Evolutionary conservation across 2,113 vertebrate species (phyloP), one percentile per base, ranked within the genome.

Genomic region (Grus americana): DNA sequence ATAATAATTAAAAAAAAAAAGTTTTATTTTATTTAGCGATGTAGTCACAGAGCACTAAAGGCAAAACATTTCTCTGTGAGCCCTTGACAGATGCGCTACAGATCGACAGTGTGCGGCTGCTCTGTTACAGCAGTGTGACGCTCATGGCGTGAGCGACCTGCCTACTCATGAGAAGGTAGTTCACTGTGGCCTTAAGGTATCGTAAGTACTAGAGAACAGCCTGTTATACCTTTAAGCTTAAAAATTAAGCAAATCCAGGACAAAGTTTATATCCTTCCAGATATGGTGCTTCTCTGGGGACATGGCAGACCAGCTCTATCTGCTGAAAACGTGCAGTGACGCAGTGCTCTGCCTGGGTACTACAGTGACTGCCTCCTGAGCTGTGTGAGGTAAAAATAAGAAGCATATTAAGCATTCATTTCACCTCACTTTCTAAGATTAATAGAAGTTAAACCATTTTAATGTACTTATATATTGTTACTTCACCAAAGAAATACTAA

Each of bases 281-380:
- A 10, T 55, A 34, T 0, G 0, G 7, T 34, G 38, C 14, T 71
- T 66, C 47, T 46, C 21, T 22, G n/a, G 17, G 26, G 36, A 32
- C 19, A 6, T 3, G 58, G 27, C 10, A 78, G n/a, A 58, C 14
- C 22, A 46, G 4, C 6, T 38, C 24, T n/a, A 3, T 34, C 55
- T 74, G 42, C n/a, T 71, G 76, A 57, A 70, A 91, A 52, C 11
- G 3, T 26, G 26, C 83, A 62, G 27, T 58, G 76, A 54, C 40
- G 2, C 26, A 4, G 10, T 36, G 36, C 10, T 59, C 2, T 18
- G 30, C 34, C 34, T 86, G 49, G 11, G 3, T 50, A 59, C 20
- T 36, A 9, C 30, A 57, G 14, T 12, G 27, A 29, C 55, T 42
- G 30, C 7, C 4, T 61, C 40, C 62, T 34, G 40, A 76, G 38